Base-by-base conservation (phyloP, 1,140 invertebrate genomes). In the Patella vulgata region DNA sequence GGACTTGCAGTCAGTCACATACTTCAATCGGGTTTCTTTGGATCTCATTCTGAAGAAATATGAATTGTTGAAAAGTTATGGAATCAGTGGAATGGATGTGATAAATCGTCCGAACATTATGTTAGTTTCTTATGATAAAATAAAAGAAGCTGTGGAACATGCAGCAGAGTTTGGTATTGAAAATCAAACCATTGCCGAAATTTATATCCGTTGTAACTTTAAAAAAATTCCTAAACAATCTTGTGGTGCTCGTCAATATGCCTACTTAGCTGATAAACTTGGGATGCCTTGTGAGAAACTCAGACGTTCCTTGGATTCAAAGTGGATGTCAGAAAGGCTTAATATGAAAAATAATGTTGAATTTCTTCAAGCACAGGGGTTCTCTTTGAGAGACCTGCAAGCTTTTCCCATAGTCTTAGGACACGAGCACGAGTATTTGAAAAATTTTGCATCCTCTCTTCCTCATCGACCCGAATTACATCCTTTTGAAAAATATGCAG, bases 311-410 rank as follows among this genome's bases (percentile, higher is more conserved):
- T n/a, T 33, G 14, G n/a, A 31, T 52, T 14, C 36, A 9, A n/a
- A 31, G n/a, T 21, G 27, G 9, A 5, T 17, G 3, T n/a, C 27
- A 2, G 30, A 33, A 27, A 52, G 31, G 23, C n/a, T 33, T 14
- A 27, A 19, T 19, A 11, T 52, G 31, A 52, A 52, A 33, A 33
- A 28, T n/a, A 52, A 52, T 14, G 12, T 52, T 28, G 14, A 27
- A 19, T 52, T 31, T 33, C 50, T 52, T n/a, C 30, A 27, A 31
- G 12, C 19, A 14, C 17, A 52, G 5, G 50, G 50, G 2, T 52
- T 52, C 14, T 52, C 50, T 19, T 31, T 19, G 21, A 33, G 28
- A 36, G 50, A 52, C 23, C 30, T 52, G 0, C 30, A 27, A n/a
- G 30, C 14, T 3, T 52, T 27, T 52, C 27, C 31, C 11, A 19